Percentiles rank a stretch among this genome's conserved stretches.
Conservation (phyloP, 1,140 invertebrate genomes). For the Hypsibius dujardini region DNA sequence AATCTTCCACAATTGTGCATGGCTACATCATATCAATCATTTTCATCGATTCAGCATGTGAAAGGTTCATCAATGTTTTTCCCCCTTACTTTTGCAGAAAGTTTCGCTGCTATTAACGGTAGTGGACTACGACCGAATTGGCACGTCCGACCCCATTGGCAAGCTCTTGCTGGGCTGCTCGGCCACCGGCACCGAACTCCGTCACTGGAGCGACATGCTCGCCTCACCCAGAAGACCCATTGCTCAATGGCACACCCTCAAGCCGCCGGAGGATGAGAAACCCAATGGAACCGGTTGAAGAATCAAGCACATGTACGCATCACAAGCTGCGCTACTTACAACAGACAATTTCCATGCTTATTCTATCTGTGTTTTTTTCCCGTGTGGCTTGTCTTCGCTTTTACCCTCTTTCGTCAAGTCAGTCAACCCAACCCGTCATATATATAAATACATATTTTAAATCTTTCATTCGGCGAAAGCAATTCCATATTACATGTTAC, state of each 20-base stretch:
- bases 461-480: no score
- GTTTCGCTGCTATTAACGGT: conserved; percentile 94
- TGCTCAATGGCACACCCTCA: conserved; percentile 97
- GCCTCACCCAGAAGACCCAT: conserved; percentile 92
- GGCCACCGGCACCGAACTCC: conserved; percentile 84
- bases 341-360: no score
- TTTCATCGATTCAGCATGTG: conserved; percentile 16
- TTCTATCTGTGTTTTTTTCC: no score
- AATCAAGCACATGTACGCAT: no score
- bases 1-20: no score
- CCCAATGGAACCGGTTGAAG: conserved; percentile 6
- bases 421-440: no score
- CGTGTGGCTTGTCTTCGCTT: no score
- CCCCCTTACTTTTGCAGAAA: conserved; percentile 53
- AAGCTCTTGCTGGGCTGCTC: conserved; percentile 91
- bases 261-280: conserved; percentile 65
- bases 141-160: conserved; percentile 96
- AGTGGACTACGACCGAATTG: conserved; percentile 98
- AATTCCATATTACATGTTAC: no score
- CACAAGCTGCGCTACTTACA: no score
- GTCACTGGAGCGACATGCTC: conserved; percentile 99
- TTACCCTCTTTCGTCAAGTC: no score
- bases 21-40: no score
- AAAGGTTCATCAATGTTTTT: conserved; percentile 15
- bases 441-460: no score